Evolutionary conservation across 1,140 invertebrate species (phyloP), one percentile per base, ranked within the genome.

Genomic region (Dreissena rostriformis): DNA sequence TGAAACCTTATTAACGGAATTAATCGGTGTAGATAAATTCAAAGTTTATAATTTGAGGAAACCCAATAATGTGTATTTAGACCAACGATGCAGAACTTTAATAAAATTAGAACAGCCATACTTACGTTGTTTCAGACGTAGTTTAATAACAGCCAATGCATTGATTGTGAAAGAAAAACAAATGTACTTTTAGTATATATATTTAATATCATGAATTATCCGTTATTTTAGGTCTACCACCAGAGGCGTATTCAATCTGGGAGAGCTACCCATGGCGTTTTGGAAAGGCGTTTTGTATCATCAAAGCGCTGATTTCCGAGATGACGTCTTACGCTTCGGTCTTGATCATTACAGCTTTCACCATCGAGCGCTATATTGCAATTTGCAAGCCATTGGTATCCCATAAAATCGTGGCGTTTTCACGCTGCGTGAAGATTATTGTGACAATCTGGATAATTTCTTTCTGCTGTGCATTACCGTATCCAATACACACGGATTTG

Each of bases 261-360:
- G 96, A 96, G 72, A 96, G 96, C 72, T 97, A 97, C 94, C 97
- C 97, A 0, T 98, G 98, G 93, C 94, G 96, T 14, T 98, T 98
- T 88, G 97, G 97, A 0, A 96, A 97, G 84, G 94, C 94, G 1
- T 97, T 98, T 92, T 99, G 97, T 92, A 94, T 98, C 11, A 93
- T 98, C 29, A 95, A 97, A 80, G 97, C 97, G 0, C 94, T 98
- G 61, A 95, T 97, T 0, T 96, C 97, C 0, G 98, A 99, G 92
- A 97, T 97, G 7, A 98, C 97, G 0, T 97, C 97, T 1, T 98
- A 98, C 92, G 98, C 98, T 0, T 98, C 98, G 0, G 97, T 99
- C 0, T 94, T 99, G 66, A 98, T 97, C 11, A 98, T 98, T 68
- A 97, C 97, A 0, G 97, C 97, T 4, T 99, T 99, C 93, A 99